Evolutionary conservation across 2,113 vertebrate species (phyloP), one percentile per base, ranked within the genome.

Genomic region (Notarius lentiginosus): DNA sequence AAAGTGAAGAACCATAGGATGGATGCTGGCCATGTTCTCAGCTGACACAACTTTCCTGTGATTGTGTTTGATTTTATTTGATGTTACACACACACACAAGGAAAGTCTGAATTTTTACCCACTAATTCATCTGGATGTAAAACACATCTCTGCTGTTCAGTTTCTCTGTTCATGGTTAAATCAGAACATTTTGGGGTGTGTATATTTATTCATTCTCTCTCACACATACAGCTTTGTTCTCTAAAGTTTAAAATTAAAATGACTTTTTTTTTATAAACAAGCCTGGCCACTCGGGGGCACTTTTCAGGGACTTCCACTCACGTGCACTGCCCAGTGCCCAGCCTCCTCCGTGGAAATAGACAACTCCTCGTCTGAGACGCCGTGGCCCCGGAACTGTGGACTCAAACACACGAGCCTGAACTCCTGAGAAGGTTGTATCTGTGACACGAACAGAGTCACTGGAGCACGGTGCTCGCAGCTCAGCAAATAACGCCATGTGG

Each of bases 291-390:
- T 53, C n/a, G 82, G 63, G 53, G 81, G 75, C 4, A 55, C 27
- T 4, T 58, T 7, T 79, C 17, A 68, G n/a, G 27, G 12, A 9
- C 15, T 14, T 12, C 58, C 7, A 97, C 98, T 85, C 95, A 99
- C 98, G 96, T 92, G 95, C 95, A 51, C 97, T 97, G 84, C 95
- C 94, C 72, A 99, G 90, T 7, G 97, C 97, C 98, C 98, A 99
- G 79, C 98, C 98, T 7, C 98, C 98, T 66, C 98, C 98, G 0
- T 99, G 98, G 91, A 99, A 96, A 65, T 97, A 99, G 75, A 99
- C 14, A 20, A 99, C 83, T 0, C 96, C 93, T 84, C 97, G 96
- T 86, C 92, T 97, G 84, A 96, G 94, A 0, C 30, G 90, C 76
- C 91, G 91, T 22, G 9, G 82, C 83, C 82, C 89, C 0, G 90